Evolutionary conservation across 2,888 invertebrate genomes (phyloP).

Genomic region (Rosalia funebris): DNA sequence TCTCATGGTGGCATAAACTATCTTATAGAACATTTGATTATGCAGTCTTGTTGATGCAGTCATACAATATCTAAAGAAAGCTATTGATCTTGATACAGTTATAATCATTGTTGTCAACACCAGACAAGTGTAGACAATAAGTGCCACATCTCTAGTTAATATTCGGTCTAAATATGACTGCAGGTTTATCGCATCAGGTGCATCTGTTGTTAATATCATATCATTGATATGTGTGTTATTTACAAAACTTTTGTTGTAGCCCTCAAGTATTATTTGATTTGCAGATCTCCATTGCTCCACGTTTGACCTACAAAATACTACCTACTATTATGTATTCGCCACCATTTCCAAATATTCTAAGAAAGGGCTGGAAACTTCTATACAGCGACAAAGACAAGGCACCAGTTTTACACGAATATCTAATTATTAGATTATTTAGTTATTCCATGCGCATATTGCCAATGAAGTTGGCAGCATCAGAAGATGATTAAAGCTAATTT

Average conservation of each 20-base stretch:
- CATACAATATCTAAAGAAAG: no score
- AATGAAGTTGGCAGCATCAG: no score
- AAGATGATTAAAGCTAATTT: no score
- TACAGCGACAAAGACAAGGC: neutral
- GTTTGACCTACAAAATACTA: conserved; percentile 25
- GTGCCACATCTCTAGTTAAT: conserved; percentile 49
- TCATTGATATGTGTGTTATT: no score
- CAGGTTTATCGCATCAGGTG: no score
- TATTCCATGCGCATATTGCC: conserved; percentile 55
- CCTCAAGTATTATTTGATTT: conserved; percentile 16
- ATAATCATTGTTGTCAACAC: conserved; percentile 58
- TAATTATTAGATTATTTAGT: conserved; percentile 13
- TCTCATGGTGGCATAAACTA: no score
- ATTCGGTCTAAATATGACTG: conserved; percentile 29
- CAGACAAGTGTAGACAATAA: conserved; percentile 57
- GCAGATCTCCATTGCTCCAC: conserved; percentile 20
- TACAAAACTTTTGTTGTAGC: conserved; percentile 7
- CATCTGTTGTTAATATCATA: no score
- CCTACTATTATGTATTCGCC: neutral
- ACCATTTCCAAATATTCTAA: neutral
- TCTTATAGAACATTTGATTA: conserved; percentile 65
- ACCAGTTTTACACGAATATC: neutral
- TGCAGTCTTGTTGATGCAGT: conserved; percentile 69
- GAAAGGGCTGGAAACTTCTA: neutral
- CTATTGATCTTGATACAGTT: conserved; percentile 65